Conservation (phyloP, 2,888 invertebrate genomes). For the Conus canariensis region DNA sequence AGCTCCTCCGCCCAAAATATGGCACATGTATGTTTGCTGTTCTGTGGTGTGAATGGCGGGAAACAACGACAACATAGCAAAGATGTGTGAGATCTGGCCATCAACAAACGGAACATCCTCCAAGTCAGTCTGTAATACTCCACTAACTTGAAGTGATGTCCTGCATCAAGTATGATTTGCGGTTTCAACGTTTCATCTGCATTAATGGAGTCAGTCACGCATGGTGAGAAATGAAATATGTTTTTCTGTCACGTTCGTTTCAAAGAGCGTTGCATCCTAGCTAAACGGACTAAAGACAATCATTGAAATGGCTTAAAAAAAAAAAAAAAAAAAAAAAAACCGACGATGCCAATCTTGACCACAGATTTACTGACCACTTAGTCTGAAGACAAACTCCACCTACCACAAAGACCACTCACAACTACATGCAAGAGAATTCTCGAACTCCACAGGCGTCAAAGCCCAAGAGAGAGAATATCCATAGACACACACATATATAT, state of each 20-base stretch:
- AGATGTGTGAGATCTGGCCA: background rate
- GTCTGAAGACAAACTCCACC: background rate
- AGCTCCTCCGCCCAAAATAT: background rate
- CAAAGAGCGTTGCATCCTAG: no score
- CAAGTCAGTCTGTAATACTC: background rate
- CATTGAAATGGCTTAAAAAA: no score
- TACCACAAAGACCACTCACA: background rate
- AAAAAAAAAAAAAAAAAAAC: background rate
- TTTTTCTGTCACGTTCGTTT: no score
- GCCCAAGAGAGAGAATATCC: background rate
- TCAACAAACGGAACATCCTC: background rate
- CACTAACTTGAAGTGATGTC: no score
- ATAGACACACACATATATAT: background rate
- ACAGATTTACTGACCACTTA: background rate
- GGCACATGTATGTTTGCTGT: slow-evolving; percentile 23
- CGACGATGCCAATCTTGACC: background rate
- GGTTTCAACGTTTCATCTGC: no score
- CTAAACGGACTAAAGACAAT: no score
- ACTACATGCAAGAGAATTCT: background rate
- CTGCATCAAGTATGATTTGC: no score
- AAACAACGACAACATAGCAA: background rate
- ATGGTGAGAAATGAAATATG: background rate
- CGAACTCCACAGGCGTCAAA: background rate
- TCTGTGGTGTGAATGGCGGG: background rate
- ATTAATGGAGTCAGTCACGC: background rate